Evolutionary conservation across 2,113 vertebrate genomes (phyloP).

Genomic region (Hypocryptadius cinnamomeus): DNA sequence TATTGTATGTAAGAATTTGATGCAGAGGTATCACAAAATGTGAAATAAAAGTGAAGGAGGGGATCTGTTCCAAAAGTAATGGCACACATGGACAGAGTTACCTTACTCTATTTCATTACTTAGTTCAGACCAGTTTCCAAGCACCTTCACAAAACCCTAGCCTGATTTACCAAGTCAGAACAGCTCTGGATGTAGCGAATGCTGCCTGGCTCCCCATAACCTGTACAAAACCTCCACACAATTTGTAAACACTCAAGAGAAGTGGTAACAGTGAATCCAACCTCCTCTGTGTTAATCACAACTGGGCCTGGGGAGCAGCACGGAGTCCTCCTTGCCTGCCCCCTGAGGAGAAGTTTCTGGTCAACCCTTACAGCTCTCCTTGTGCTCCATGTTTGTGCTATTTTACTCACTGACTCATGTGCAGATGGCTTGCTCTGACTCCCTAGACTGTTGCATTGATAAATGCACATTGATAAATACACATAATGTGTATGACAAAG

Average conservation of each 20-base stretch:
- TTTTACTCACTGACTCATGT: not conserved
- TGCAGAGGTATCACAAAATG: not conserved
- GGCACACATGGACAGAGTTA: not conserved
- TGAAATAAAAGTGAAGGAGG: not conserved
- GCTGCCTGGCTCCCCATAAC: not conserved
- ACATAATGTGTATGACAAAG: not conserved
- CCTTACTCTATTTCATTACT: not conserved
- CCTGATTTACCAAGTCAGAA: not conserved
- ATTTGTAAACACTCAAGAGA: not conserved
- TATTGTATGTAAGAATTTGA: not conserved
- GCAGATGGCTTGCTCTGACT: not conserved
- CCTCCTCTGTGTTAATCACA: fast-evolving
- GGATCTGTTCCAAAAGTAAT: not conserved
- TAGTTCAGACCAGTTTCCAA: not conserved
- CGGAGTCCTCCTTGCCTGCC: not conserved
- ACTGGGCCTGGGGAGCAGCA: not conserved
- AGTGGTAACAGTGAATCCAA: not conserved
- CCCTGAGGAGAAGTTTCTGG: not conserved
- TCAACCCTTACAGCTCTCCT: not conserved
- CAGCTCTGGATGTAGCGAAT: not conserved
- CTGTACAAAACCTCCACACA: not conserved
- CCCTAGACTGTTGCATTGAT: not conserved
- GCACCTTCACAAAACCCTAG: not conserved
- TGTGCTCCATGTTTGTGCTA: not conserved
- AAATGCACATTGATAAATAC: not conserved